Conservation (phyloP, 2,113 vertebrate species). For the Bungarus multicinctus region DNA sequence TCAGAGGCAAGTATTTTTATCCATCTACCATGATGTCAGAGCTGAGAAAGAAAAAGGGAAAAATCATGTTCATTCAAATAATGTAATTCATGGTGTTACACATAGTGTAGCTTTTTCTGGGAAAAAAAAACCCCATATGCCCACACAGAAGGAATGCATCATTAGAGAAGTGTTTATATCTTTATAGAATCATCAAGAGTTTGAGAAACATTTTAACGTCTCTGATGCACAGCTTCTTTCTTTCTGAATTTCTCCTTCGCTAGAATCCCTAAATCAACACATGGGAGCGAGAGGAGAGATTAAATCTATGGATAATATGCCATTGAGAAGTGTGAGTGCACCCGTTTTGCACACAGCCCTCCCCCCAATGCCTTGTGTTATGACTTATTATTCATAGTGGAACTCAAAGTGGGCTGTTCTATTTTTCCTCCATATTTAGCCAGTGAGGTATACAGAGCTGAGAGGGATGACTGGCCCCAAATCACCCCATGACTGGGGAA, state of each 20-base stretch:
- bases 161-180: constrained; percentile 5
- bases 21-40: not conserved
- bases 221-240: constrained; percentile 8
- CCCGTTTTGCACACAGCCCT: not conserved
- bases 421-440: not conserved
- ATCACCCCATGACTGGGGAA: not conserved
- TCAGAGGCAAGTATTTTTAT: not conserved
- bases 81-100: not conserved
- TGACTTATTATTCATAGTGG: not conserved
- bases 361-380: not conserved
- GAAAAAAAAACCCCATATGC: not conserved
- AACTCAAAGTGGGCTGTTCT: not conserved
- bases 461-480: not conserved
- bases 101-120: not conserved
- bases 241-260: constrained; percentile 8
- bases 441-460: not conserved
- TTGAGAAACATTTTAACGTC: constrained; percentile 6
- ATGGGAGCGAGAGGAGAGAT: not conserved
- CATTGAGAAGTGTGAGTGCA: not conserved
- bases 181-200: not conserved
- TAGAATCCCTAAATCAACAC: constrained; percentile 13
- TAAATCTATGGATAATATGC: not conserved
- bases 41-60: not conserved
- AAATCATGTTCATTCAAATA: not conserved
- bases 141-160: not conserved